These are phyloP conservation scores for Aleiodes sp. DNA, from an alignment of 1,140 invertebrate species.

Conservation along the genomic window DNA sequence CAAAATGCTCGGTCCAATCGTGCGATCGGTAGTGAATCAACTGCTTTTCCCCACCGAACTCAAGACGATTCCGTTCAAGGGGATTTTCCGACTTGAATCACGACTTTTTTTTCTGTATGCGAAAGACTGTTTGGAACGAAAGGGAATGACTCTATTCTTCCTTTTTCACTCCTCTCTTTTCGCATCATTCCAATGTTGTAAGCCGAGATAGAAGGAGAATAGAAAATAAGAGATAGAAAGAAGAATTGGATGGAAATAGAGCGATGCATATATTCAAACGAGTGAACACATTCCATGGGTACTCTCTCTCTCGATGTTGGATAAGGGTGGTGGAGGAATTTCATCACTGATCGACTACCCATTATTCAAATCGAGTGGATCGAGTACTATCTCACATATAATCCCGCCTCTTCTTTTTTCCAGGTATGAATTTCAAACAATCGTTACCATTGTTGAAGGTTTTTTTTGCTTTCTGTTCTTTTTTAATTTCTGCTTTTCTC, in stretches of 20 bases:
- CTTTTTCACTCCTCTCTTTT: not conserved
- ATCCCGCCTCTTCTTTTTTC: not conserved
- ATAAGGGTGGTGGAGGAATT: conserved; percentile 11
- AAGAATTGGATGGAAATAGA: conserved; percentile 12
- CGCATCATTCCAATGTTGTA: conserved; percentile 23
- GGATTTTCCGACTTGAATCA: too few relatives aligned
- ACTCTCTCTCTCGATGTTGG: not conserved
- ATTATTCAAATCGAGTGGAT: conserved; percentile 24
- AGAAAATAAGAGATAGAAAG: not conserved
- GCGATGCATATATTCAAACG: conserved; percentile 24
- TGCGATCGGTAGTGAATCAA: too few relatives aligned
- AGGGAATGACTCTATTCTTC: conserved; percentile 2
- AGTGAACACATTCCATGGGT: conserved; percentile 4
- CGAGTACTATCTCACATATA: not conserved
- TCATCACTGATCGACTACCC: conserved; percentile 21
- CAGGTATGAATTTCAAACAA: too few relatives aligned
- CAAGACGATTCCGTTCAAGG: too few relatives aligned
- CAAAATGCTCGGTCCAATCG: too few relatives aligned
- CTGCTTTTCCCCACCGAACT: too few relatives aligned
- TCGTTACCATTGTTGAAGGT: too few relatives aligned
- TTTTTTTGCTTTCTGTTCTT: too few relatives aligned
- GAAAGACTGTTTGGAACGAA: not conserved
- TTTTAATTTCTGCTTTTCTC: too few relatives aligned
- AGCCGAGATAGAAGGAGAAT: not conserved
- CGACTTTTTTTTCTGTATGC: not conserved